Conservation (phyloP, 2,113 vertebrate species). For the Corvus cornix region DNA sequence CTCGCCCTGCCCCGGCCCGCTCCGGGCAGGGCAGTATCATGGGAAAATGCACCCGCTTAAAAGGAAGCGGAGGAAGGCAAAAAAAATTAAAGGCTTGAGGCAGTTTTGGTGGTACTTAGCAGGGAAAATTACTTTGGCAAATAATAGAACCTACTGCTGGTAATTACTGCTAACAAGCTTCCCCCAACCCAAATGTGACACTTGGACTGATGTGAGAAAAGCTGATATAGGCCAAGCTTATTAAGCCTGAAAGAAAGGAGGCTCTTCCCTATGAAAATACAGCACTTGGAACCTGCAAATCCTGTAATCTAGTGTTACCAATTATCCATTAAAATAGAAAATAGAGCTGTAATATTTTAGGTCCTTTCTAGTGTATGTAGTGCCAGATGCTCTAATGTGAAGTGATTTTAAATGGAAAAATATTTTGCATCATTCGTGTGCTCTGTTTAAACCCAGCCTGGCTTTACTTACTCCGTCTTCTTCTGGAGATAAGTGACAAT, state of each 20-base stretch:
- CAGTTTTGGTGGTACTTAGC: constrained; percentile 87
- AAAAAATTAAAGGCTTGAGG: constrained; percentile 80
- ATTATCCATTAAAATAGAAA: constrained; percentile 74
- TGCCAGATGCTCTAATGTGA: constrained; percentile 59
- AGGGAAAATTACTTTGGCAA: constrained; percentile 87
- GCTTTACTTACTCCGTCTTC: constrained; percentile 35
- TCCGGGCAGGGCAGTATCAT: constrained; percentile 77
- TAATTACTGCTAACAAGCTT: constrained; percentile 88
- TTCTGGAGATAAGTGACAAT: background rate
- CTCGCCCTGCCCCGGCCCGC: constrained; percentile 71
- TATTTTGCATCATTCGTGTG: constrained; percentile 49
- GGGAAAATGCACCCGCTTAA: constrained; percentile 86
- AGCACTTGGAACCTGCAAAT: constrained; percentile 71
- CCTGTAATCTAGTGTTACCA: constrained; percentile 78
- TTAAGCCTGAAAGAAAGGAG: constrained; percentile 76
- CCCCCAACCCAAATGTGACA: constrained; percentile 78
- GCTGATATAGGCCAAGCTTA: constrained; percentile 77
- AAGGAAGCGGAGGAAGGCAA: constrained; percentile 75
- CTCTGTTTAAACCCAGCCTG: constrained; percentile 57
- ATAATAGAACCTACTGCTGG: constrained; percentile 86
- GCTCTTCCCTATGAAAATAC: constrained; percentile 72
- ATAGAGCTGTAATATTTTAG: constrained; percentile 75
- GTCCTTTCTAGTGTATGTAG: constrained; percentile 21
- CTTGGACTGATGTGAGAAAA: constrained; percentile 80
- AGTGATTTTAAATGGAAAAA: constrained; percentile 63